Evolutionary conservation across 1,140 invertebrate genomes (phyloP).

Genomic region (Zaprionus tsacasi): DNA sequence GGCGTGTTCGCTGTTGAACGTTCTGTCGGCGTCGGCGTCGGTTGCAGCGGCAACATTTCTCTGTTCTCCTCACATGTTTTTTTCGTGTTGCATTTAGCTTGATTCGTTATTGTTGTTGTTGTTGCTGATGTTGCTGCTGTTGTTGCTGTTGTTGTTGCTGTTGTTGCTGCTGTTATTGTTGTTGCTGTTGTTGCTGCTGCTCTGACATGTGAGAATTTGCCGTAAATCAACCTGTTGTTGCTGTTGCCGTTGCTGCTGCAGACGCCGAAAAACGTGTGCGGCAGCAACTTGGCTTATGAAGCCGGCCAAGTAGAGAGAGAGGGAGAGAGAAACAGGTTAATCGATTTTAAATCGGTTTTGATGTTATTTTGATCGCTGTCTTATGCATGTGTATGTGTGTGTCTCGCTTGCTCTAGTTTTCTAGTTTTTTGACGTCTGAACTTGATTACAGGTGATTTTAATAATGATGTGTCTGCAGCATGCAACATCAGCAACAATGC

Average conservation of each 20-base stretch:
- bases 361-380: conserved; percentile 78
- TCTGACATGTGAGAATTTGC: conserved; percentile 77
- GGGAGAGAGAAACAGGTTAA: conserved; percentile 74
- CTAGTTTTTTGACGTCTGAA: conserved; percentile 78
- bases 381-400: not conserved
- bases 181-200: conserved; percentile 36
- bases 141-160: conserved; percentile 76
- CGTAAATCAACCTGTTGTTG: conserved; percentile 80
- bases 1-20: conserved; percentile 78
- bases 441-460: conserved; percentile 81
- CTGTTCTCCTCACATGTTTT: conserved; percentile 61
- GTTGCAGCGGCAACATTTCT: conserved; percentile 66
- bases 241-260: conserved; percentile 63
- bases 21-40: conserved; percentile 73
- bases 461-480: conserved; percentile 75
- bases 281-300: conserved; percentile 72
- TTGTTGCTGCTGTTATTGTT: conserved; percentile 52
- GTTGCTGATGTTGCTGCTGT: conserved; percentile 38
- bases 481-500: conserved; percentile 26
- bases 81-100: conserved; percentile 62
- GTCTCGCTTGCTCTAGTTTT: conserved; percentile 66
- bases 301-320: conserved; percentile 54
- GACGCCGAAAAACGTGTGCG: conserved; percentile 58
- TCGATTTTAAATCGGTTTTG: conserved; percentile 84
- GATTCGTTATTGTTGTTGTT: conserved; percentile 44